Evolutionary conservation across 2,113 vertebrate species (phyloP), one percentile per base, ranked within the genome.

Genomic region (Strigops habroptila): DNA sequence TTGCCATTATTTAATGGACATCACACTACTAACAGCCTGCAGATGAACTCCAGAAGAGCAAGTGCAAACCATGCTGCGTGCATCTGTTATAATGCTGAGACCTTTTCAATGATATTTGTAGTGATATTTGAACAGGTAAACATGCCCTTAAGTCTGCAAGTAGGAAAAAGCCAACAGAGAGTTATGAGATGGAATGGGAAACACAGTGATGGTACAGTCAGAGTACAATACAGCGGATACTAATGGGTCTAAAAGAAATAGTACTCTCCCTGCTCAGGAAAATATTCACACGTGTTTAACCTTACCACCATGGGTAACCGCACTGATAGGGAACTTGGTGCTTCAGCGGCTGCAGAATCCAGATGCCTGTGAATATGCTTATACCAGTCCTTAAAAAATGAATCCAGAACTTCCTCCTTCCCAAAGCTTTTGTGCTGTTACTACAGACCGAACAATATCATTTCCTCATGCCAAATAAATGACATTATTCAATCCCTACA

Each of bases 61-160:
- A 92, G 94, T 82, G 86, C 95, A 95, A 85, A 82, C 85, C 90
- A 74, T 6, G 27, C 60, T 5, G 6, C 7, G 16, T 51, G 82
- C 96, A 91, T 81, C 96, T 97, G 95, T 82, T 87, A 73, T 82
- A 93, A 73, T 84, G 92, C 88, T 92, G 33, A 96, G 96, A 94
- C 95, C 94, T 96, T 96, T 96, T 4, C 89, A 85, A 59, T 93
- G 95, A 35, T 95, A 90, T 88, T 91, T 93, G 75, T 88, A 83
- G 82, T 96, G 90, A 73, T 93, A 91, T 94, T 97, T 97, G 89
- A 95, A 69, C 91, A 95, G 92, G 93, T 94, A 95, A 96, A 95
- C 64, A 88, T 93, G 89, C 91, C 82, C 86, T 93, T 94, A 69
- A 92, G 93, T n/a, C 85, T 67, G 74, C 0, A 10, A 87, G 91